Percentiles rank a stretch among this genome's conserved stretches.
Conservation (phyloP, 2,888 invertebrate species). For the Apotomis turbidana region DNA sequence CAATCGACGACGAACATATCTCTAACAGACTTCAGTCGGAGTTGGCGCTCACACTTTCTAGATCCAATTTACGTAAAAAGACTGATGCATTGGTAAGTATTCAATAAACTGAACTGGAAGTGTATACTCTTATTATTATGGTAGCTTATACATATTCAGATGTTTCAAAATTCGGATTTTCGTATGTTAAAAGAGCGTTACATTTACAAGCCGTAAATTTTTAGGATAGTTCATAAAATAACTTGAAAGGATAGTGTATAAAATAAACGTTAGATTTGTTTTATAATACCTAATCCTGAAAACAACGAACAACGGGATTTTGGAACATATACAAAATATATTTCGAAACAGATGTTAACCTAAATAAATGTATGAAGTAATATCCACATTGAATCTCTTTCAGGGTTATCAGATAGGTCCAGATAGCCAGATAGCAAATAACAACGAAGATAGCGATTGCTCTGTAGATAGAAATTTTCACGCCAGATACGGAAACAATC, state of each 20-base stretch:
- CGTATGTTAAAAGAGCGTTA: too few relatives aligned
- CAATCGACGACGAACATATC: constrained; percentile 79
- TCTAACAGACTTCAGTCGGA: constrained; percentile 89
- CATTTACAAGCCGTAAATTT: too few relatives aligned
- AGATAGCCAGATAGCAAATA: constrained; percentile 51
- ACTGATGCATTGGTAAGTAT: constrained; percentile 86
- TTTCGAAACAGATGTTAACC: too few relatives aligned
- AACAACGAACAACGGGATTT: too few relatives aligned
- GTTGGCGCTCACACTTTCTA: constrained; percentile 88
- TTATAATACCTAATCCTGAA: too few relatives aligned
- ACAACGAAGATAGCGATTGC: constrained; percentile 61
- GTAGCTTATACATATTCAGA: too few relatives aligned
- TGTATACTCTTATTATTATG: neutral
- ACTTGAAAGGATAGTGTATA: too few relatives aligned
- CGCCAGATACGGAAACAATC: constrained; percentile 78
- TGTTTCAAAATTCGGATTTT: too few relatives aligned
- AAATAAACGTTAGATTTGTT: too few relatives aligned
- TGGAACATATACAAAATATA: too few relatives aligned
- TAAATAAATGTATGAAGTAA: constrained; percentile 27
- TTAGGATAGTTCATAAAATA: too few relatives aligned
- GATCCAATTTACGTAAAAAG: constrained; percentile 89
- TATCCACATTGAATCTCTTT: constrained; percentile 56
- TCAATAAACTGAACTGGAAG: neutral
- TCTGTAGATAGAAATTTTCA: constrained; percentile 77
- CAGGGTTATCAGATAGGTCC: constrained; percentile 60